These are phyloP conservation scores for Pocillopora grandis DNA, from an alignment of 92 coral and sea anemone genomes.

Conservation along the genomic window DNA sequence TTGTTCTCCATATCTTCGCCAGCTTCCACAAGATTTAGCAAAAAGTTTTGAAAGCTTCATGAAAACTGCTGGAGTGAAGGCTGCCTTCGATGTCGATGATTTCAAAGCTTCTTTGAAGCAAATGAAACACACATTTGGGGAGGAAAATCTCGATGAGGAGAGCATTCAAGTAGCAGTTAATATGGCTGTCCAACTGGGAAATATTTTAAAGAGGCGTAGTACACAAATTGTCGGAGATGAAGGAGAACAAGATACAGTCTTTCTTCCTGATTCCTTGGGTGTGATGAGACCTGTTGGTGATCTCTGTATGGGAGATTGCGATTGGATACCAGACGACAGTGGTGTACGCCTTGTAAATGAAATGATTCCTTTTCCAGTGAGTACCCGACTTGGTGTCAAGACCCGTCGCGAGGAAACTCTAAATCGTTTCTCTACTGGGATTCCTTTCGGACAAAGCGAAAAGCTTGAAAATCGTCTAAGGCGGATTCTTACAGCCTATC, in stretches of 20 bases:
- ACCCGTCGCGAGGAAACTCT: conserved; percentile 57
- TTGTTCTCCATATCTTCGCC: conserved; percentile 58
- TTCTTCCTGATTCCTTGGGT: conserved; percentile 58
- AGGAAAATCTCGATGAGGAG: background rate
- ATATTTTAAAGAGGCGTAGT: background rate
- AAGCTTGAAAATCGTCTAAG: conserved; percentile 67
- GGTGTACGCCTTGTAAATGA: conserved; percentile 44
- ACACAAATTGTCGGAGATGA: background rate
- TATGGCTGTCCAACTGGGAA: conserved; percentile 13
- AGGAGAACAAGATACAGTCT: conserved; percentile 16
- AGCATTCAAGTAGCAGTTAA: conserved; percentile 22
- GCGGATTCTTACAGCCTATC: conserved; percentile 69
- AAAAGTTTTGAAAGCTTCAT: conserved; percentile 3
- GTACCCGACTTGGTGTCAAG: conserved; percentile 58
- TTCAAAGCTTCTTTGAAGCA: conserved; percentile 38
- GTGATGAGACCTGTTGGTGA: conserved; percentile 44
- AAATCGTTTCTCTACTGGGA: conserved; percentile 29
- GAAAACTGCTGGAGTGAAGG: conserved; percentile 44
- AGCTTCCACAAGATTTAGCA: conserved; percentile 37
- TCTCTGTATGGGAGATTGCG: conserved; percentile 62
- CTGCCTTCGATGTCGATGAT: conserved; percentile 39
- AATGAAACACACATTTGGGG: conserved; percentile 28
- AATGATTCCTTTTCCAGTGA: conserved; percentile 23
- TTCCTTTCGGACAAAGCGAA: conserved; percentile 74
- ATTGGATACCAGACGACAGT: conserved; percentile 48